Conservation (phyloP, 1,140 invertebrate genomes). For the Elymnias hypermnestra region DNA sequence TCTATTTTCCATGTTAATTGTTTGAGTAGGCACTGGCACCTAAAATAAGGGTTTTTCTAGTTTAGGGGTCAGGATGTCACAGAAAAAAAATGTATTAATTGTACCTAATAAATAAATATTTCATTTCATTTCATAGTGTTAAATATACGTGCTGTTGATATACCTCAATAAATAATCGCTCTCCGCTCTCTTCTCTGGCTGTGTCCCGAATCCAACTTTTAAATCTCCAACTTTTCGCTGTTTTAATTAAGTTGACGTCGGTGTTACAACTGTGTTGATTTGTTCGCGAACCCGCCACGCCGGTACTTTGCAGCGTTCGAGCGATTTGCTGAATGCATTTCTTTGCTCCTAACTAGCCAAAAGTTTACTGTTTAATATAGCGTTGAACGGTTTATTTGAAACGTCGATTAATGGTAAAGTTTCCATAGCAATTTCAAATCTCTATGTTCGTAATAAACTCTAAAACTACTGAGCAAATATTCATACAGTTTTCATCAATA, state of each 20-base stretch:
- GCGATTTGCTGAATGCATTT: conserved; percentile 25
- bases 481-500: too few relatives aligned
- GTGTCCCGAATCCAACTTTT: conserved; percentile 32
- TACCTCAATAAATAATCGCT: neutral
- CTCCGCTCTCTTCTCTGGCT: conserved; percentile 24
- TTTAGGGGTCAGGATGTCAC: too few relatives aligned
- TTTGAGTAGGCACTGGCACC: too few relatives aligned
- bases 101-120: too few relatives aligned
- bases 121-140: too few relatives aligned
- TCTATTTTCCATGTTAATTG: too few relatives aligned
- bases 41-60: too few relatives aligned
- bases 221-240: conserved; percentile 67
- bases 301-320: conserved; percentile 5
- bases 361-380: conserved; percentile 24
- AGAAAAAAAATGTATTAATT: too few relatives aligned
- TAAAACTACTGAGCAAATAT: too few relatives aligned
- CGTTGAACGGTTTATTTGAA: conserved; percentile 2
- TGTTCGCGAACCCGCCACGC: conserved; percentile 26
- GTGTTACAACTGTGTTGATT: conserved; percentile 67
- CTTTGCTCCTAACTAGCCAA: conserved; percentile 25
- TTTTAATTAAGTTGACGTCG: conserved; percentile 72
- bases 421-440: too few relatives aligned
- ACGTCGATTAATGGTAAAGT: neutral
- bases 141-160: too few relatives aligned
- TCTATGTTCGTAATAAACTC: too few relatives aligned